These are phyloP conservation scores for Eidolon helvum DNA, from an alignment of 2,113 vertebrate species.

Conservation along the genomic window DNA sequence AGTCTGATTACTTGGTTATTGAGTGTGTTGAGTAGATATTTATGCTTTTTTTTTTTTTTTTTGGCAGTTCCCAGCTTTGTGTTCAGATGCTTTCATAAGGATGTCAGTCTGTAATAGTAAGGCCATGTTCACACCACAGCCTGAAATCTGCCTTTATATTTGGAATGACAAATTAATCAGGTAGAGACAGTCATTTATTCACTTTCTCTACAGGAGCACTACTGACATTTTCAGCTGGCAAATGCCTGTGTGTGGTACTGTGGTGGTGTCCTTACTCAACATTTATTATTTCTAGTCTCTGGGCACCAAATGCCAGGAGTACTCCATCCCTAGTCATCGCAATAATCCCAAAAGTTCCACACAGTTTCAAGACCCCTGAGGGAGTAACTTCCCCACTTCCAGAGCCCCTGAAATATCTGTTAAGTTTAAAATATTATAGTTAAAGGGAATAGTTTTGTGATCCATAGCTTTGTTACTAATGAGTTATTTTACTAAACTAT, in stretches of 20 bases:
- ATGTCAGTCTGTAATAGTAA: not conserved
- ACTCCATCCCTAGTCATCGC: not conserved
- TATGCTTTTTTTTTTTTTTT: not conserved
- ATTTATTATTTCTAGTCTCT: not conserved
- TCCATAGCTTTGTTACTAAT: not conserved
- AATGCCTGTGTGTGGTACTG: not conserved
- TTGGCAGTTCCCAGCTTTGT: not conserved
- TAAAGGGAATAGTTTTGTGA: not conserved
- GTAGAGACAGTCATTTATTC: not conserved
- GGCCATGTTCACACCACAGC: not conserved
- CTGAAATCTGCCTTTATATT: not conserved
- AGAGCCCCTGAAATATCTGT: not conserved
- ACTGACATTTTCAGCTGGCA: not conserved
- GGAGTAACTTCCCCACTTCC: not conserved
- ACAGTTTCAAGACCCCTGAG: not conserved
- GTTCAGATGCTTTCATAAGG: not conserved
- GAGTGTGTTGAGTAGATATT: not conserved
- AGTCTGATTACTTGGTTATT: not conserved
- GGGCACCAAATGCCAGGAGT: not conserved
- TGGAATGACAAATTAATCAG: not conserved
- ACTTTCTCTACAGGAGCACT: not conserved
- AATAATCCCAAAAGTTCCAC: not conserved
- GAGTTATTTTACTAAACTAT: not conserved
- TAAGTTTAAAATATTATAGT: not conserved
- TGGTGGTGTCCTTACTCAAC: not conserved